phyloP scores from a whole-genome alignment of 2,888 invertebrate species.

The Sclerodermus sp. region DNA sequence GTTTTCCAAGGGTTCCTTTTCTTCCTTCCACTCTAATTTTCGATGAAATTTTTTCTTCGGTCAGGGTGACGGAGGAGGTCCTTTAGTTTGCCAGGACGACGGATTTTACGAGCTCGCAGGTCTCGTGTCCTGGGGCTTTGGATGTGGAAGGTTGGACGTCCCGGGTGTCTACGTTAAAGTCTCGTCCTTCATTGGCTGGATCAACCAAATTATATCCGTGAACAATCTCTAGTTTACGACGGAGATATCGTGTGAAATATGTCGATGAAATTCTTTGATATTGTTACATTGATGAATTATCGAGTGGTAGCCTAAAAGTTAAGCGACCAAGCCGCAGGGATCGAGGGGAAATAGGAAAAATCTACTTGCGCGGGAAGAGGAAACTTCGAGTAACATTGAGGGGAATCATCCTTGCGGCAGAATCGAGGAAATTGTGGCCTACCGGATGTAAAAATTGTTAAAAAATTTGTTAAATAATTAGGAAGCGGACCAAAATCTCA shows the following conservation, averaged over 20 bases:
- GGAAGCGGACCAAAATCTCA: constrained; percentile 4
- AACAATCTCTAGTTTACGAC: constrained; percentile 68
- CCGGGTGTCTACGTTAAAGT: constrained; percentile 98
- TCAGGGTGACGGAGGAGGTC: constrained; percentile 93
- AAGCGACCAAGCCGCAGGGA: background rate
- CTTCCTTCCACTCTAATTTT: background rate
- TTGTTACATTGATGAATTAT: no score
- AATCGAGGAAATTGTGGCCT: background rate
- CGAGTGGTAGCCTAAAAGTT: no score
- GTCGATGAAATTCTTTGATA: no score
- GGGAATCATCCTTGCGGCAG: background rate
- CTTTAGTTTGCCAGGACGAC: constrained; percentile 88
- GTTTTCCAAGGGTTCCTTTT: no score
- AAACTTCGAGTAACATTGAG: no score
- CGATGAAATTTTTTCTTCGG: background rate
- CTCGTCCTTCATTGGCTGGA: constrained; percentile 94
- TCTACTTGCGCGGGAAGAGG: background rate
- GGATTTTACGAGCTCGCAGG: constrained; percentile 92
- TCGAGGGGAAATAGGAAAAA: background rate
- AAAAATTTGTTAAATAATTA: constrained; percentile 4
- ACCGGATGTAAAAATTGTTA: background rate
- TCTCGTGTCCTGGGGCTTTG: constrained; percentile 93
- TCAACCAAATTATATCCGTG: constrained; percentile 94
- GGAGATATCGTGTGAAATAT: background rate
- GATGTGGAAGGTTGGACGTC: constrained; percentile 89